Conservation (phyloP, 2,113 vertebrate species). For the Solea solea region DNA sequence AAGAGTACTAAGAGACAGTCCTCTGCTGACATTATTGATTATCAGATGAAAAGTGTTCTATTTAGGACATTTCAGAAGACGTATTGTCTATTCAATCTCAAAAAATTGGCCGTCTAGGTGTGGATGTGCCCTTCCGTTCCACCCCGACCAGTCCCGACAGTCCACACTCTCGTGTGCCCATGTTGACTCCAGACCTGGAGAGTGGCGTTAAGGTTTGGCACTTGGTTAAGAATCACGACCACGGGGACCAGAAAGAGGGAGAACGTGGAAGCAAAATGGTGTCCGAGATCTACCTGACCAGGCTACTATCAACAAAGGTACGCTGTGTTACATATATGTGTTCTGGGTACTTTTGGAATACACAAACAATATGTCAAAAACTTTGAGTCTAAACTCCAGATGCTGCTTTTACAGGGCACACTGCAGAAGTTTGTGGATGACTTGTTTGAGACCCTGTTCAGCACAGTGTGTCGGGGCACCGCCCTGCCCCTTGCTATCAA, state of each 20-base stretch:
- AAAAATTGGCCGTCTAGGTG: slow-evolving; percentile 7
- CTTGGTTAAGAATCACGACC: slow-evolving; percentile 95
- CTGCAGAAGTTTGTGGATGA: slow-evolving; percentile 98
- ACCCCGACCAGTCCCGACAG: slow-evolving; percentile 93
- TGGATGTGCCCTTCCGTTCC: slow-evolving; percentile 91
- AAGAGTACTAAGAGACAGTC: background rate
- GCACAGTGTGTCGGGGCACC: slow-evolving; percentile 93
- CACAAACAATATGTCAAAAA: background rate
- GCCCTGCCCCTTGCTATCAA: slow-evolving; percentile 95
- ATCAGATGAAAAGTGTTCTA: too few relatives aligned
- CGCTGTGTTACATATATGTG: background rate
- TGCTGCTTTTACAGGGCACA: slow-evolving; percentile 83
- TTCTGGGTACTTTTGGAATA: background rate
- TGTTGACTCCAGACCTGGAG: slow-evolving; percentile 96
- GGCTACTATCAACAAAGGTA: slow-evolving; percentile 95
- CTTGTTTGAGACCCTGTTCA: slow-evolving; percentile 96
- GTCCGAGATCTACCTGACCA: slow-evolving; percentile 95
- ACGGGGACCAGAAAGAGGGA: slow-evolving; percentile 95
- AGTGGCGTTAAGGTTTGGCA: slow-evolving; percentile 96
- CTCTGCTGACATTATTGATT: background rate
- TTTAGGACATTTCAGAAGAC: background rate
- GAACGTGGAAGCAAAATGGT: slow-evolving; percentile 97
- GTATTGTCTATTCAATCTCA: background rate
- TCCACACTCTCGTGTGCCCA: slow-evolving; percentile 92
- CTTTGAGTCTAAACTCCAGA: background rate